Percentiles rank a stretch among this genome's conserved stretches.
These are phyloP conservation scores for Tetragonula carbonaria DNA, from an alignment of 2,888 invertebrate genomes.

Conservation along the genomic window DNA sequence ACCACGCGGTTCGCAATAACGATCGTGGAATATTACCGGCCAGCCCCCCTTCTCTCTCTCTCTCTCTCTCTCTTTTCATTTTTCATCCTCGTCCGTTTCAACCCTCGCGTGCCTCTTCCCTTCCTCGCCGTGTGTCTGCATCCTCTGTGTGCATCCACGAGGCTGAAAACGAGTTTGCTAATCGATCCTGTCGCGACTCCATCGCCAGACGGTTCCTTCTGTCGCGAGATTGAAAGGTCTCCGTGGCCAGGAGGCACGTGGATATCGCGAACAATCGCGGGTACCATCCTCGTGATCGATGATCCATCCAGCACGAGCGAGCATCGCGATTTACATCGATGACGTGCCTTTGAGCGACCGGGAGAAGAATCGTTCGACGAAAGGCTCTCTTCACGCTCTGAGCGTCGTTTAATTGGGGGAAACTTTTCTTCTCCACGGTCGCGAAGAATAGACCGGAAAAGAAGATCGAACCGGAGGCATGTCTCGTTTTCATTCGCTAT, in stretches of 20 bases:
- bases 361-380: too few species aligned
- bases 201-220: constrained; percentile 28
- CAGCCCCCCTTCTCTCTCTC: constrained; percentile 15
- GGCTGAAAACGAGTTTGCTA: constrained; percentile 63
- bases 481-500: neutral
- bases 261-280: constrained; percentile 26
- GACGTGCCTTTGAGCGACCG: neutral
- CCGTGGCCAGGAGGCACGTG: neutral
- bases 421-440: neutral
- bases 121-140: constrained; percentile 3
- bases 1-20: constrained; percentile 66
- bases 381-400: neutral
- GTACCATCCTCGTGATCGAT: neutral
- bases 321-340: neutral
- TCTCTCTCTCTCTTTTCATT: neutral
- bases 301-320: neutral
- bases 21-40: constrained; percentile 71
- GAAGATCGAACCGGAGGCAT: neutral
- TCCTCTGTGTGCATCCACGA: constrained; percentile 12
- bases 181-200: constrained; percentile 72
- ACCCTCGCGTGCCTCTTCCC: neutral
- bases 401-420: constrained; percentile 2
- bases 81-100: neutral
- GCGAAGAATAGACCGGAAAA: neutral
- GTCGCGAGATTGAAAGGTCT: constrained; percentile 18